A percentile compares a stretch with the other conserved stretches of the same genome.
Conservation (phyloP, 2,888 invertebrate species). For the Ethmia dodecea region DNA sequence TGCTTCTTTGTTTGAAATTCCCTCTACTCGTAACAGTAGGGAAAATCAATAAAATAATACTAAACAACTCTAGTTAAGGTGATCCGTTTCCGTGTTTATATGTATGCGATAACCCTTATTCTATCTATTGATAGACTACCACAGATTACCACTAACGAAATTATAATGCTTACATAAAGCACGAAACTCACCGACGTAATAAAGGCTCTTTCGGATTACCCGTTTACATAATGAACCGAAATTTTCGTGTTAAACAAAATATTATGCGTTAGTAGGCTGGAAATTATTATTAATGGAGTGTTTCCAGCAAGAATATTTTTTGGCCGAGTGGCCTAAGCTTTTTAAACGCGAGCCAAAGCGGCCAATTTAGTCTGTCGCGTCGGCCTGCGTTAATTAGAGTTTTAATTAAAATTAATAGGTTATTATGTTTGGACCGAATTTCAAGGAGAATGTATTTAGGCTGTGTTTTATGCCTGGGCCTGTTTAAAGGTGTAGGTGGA, state of each 20-base stretch:
- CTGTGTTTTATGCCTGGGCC: no score
- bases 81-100: no score
- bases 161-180: no score
- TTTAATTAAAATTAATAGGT: constrained; percentile 70
- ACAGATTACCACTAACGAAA: no score
- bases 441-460: constrained; percentile 27
- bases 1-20: no score
- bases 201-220: constrained; percentile 32
- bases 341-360: constrained; percentile 42
- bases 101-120: no score
- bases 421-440: constrained; percentile 42
- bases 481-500: no score
- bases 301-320: constrained; percentile 40
- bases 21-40: no score
- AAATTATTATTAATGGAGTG: constrained; percentile 61
- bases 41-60: no score
- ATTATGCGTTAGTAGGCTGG: constrained; percentile 35
- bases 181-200: no score
- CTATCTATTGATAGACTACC: no score
- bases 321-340: constrained; percentile 42
- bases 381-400: constrained; percentile 57
- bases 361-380: constrained; percentile 56
- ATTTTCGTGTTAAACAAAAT: constrained; percentile 39
- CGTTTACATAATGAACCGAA: constrained; percentile 49
- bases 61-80: no score